Conservation (phyloP, 2,888 invertebrate species). For the Orthosia gothica region DNA sequence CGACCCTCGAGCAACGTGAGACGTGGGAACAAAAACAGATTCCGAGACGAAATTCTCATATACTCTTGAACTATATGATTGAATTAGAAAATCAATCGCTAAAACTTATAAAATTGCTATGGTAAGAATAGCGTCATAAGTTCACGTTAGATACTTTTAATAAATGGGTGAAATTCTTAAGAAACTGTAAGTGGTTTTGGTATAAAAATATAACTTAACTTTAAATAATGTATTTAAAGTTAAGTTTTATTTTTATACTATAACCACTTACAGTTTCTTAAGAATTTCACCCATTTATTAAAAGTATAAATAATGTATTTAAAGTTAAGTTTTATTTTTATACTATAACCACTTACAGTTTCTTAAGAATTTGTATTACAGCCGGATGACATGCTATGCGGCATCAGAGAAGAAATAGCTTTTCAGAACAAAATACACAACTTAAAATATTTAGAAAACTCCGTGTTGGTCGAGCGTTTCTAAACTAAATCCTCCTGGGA, state of each 20-base stretch:
- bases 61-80: not conserved
- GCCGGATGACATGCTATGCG: not conserved
- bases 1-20: conserved; percentile 25
- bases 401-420: no score
- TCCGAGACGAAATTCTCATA: not conserved
- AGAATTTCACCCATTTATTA: no score
- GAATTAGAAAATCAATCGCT: not conserved
- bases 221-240: no score
- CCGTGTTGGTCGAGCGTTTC: no score
- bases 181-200: no score
- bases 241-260: not conserved
- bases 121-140: not conserved
- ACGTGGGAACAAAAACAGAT: conserved; percentile 36
- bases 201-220: no score
- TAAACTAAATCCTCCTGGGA: no score
- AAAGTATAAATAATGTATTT: no score
- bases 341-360: not conserved
- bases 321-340: not conserved
- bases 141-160: not conserved
- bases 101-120: conserved; percentile 1
- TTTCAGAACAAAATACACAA: no score
- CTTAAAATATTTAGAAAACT: no score
- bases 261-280: no score
- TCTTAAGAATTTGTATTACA: not conserved
- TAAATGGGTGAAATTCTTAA: not conserved